Evolutionary conservation across 2,113 vertebrate genomes (phyloP).

Genomic region (Heterotilapia buettikoferi): DNA sequence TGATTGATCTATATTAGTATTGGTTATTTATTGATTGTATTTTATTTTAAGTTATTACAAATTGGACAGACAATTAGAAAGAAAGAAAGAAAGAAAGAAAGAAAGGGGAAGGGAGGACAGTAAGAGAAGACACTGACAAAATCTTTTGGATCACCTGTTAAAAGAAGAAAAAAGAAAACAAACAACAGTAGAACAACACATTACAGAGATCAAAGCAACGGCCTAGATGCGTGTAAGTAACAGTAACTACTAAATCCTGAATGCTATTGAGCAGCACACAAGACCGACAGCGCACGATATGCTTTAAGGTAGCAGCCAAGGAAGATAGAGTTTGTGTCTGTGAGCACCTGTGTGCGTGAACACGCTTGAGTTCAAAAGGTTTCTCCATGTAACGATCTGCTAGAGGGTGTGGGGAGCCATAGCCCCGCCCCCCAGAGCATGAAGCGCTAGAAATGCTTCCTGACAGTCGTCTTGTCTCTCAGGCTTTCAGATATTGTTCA

Average conservation of each 20-base stretch:
- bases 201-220: neutral
- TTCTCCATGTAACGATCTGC: neutral
- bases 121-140: neutral
- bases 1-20: neutral
- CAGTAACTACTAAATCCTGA: neutral
- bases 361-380: neutral
- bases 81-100: neutral
- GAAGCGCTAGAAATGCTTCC: rapidly evolving
- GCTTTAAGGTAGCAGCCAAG: neutral
- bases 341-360: neutral
- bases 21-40: neutral
- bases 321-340: neutral
- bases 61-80: neutral
- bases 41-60: neutral
- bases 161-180: neutral
- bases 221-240: neutral
- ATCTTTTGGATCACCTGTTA: neutral
- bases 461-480: neutral
- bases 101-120: no score
- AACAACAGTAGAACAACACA: neutral
- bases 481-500: neutral
- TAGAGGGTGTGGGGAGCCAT: neutral
- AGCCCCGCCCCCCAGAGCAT: neutral
- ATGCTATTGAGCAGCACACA: rapidly evolving
- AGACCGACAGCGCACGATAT: rapidly evolving